Percentiles rank a stretch among this genome's conserved stretches.
These are phyloP conservation scores for Dicycla oo DNA, from an alignment of 2,888 invertebrate species.

Conservation along the genomic window DNA sequence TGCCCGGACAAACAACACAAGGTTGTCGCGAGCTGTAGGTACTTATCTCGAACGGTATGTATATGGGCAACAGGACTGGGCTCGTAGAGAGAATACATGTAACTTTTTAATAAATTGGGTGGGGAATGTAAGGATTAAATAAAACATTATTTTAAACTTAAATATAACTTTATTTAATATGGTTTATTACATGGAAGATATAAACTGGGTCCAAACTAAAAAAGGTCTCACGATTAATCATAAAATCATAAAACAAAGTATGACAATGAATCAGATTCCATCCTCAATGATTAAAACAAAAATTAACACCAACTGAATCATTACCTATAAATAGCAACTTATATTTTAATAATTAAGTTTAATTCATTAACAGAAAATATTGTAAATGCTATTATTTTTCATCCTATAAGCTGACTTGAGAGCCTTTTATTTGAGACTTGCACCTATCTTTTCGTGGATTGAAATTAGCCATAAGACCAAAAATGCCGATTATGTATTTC, in stretches of 20 bases:
- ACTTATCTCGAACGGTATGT: no score
- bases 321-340: constrained; percentile 56
- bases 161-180: constrained; percentile 81
- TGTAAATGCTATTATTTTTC: constrained; percentile 70
- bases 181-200: constrained; percentile 82
- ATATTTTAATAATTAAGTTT: constrained; percentile 54
- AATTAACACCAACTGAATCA: constrained; percentile 71
- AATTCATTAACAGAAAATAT: constrained; percentile 62
- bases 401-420: constrained; percentile 59
- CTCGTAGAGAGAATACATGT: no score
- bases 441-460: constrained; percentile 74
- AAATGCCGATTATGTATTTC: constrained; percentile 21
- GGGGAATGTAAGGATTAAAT: constrained; percentile 40
- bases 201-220: constrained; percentile 81
- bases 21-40: no score
- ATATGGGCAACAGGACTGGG: no score
- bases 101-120: background rate
- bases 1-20: no score
- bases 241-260: constrained; percentile 74
- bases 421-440: constrained; percentile 84
- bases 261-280: constrained; percentile 82
- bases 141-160: constrained; percentile 79
- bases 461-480: constrained; percentile 35
- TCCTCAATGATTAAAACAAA: constrained; percentile 78
- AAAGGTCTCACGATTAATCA: constrained; percentile 79